Conservation (phyloP, 1,140 invertebrate species). For the Carcinoscorpius rotundicauda region DNA sequence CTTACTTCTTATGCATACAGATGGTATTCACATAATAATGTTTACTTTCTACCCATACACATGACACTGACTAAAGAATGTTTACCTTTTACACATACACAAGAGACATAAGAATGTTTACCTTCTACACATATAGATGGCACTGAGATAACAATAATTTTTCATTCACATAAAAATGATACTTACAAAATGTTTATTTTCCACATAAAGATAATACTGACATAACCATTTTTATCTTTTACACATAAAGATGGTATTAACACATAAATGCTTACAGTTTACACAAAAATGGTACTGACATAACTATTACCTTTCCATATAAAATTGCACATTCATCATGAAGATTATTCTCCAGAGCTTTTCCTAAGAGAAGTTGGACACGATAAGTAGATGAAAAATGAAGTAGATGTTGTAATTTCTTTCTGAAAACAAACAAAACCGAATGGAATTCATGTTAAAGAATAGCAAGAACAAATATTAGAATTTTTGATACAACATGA, state of each 20-base stretch:
- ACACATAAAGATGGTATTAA: too few relatives aligned
- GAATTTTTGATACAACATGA: too few relatives aligned
- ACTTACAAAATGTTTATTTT: conserved; percentile 2
- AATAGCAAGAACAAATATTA: too few relatives aligned
- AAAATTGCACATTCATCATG: conserved; percentile 40
- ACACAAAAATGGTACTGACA: background rate
- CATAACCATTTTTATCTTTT: background rate
- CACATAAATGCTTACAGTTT: background rate
- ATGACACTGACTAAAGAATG: too few relatives aligned
- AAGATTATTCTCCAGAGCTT: conserved; percentile 35
- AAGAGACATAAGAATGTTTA: too few relatives aligned
- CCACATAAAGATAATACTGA: background rate
- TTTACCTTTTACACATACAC: too few relatives aligned
- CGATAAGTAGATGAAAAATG: conserved; percentile 36
- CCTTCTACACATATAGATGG: too few relatives aligned
- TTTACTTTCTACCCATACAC: too few relatives aligned
- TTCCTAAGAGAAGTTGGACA: conserved; percentile 36
- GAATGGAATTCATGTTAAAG: background rate
- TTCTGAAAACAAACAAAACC: conserved; percentile 22
- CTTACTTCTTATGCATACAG: too few relatives aligned
- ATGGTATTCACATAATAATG: too few relatives aligned
- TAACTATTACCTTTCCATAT: conserved; percentile 37
- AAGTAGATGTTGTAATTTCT: conserved; percentile 36
- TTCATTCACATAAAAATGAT: too few relatives aligned
- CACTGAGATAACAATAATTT: too few relatives aligned